These are phyloP conservation scores for Folsomia candida DNA, from an alignment of 2,888 invertebrate genomes.

Conservation along the genomic window DNA sequence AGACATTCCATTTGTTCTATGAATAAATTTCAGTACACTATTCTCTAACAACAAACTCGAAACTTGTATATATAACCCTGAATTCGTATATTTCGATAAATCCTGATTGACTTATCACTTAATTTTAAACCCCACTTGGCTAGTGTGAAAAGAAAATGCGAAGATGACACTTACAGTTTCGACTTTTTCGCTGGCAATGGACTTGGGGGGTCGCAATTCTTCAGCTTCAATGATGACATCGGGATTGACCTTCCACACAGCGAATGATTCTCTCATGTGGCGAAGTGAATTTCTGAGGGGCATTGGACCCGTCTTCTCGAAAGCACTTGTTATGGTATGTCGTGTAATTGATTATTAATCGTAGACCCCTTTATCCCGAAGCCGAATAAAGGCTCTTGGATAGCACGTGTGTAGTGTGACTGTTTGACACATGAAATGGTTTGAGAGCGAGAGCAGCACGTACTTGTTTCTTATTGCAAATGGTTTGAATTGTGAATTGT, in stretches of 20 bases:
- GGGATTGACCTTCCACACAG: slow-evolving; percentile 48
- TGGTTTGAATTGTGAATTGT: neutral
- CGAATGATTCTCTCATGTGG: slow-evolving; percentile 48
- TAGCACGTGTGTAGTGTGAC: neutral
- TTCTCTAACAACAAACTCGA: too few relatives aligned
- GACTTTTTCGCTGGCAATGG: slow-evolving; percentile 52
- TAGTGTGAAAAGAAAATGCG: too few relatives aligned
- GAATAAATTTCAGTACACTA: too few relatives aligned
- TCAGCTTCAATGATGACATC: slow-evolving; percentile 51
- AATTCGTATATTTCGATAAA: too few relatives aligned
- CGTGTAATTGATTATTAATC: neutral
- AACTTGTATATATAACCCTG: too few relatives aligned
- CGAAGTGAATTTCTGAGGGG: slow-evolving; percentile 48
- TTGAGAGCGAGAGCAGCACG: too few relatives aligned
- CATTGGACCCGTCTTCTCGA: slow-evolving; percentile 35
- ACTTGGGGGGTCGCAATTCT: slow-evolving; percentile 51
- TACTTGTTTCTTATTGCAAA: neutral
- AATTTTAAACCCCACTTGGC: too few relatives aligned
- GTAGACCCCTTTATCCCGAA: neutral
- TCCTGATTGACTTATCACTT: too few relatives aligned
- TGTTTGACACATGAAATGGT: neutral
- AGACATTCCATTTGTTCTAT: too few relatives aligned
- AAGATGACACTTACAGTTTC: slow-evolving; percentile 51
- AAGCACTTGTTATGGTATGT: neutral
- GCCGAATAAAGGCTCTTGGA: neutral